Evolutionary conservation across 2,888 invertebrate species (phyloP).

Genomic region (Salpingus planirostris): DNA sequence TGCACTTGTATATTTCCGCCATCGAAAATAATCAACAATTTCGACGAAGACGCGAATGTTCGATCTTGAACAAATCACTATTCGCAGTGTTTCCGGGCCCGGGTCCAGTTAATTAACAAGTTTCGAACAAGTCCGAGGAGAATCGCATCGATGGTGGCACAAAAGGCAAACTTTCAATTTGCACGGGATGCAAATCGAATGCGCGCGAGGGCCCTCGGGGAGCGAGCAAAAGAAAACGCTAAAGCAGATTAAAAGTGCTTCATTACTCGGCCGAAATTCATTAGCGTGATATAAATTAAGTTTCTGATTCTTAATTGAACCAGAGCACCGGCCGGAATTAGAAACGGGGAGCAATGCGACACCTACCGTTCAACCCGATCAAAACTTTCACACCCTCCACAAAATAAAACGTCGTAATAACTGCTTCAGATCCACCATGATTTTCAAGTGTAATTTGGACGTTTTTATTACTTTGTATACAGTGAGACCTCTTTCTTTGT

Average conservation of each 20-base stretch:
- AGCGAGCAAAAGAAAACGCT: slow-evolving; percentile 22
- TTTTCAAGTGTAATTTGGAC: no score
- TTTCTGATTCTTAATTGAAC: slow-evolving; percentile 22
- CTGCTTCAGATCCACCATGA: no score
- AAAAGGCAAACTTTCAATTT: slow-evolving; percentile 21
- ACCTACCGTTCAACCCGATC: no score
- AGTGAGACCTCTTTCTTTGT: no score
- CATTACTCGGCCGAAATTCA: slow-evolving; percentile 25
- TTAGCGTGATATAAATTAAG: slow-evolving; percentile 22
- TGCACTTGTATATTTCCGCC: no score
- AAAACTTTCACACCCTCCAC: no score
- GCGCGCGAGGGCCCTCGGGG: no score
- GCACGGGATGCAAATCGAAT: slow-evolving; percentile 18
- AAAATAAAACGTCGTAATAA: no score
- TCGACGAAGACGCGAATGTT: slow-evolving; percentile 11
- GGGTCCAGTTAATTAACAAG: slow-evolving; percentile 23
- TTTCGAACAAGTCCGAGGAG: slow-evolving; percentile 12
- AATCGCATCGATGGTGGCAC: slow-evolving; percentile 14
- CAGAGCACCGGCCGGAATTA: slow-evolving; percentile 14
- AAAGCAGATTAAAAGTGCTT: slow-evolving; percentile 28
- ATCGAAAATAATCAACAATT: slow-evolving; percentile 15
- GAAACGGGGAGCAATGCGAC: no score
- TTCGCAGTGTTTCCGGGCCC: slow-evolving; percentile 13
- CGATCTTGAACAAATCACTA: slow-evolving; percentile 16
- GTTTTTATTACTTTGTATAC: no score